Base-by-base conservation (phyloP, 2,113 vertebrate genomes). In the Phalacrocorax carbo region DNA sequence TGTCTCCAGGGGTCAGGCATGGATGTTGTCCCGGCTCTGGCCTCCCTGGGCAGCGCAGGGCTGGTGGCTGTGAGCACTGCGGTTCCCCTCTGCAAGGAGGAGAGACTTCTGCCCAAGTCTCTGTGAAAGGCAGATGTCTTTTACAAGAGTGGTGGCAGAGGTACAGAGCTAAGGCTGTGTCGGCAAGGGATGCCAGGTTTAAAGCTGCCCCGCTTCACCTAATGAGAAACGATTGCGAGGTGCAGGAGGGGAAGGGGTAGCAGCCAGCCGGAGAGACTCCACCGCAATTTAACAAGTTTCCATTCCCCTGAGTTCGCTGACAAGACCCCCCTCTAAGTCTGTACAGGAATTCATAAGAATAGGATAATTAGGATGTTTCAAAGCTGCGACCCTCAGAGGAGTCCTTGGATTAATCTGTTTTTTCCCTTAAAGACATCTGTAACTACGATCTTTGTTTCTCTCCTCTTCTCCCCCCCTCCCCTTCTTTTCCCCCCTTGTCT, bases 371-470 rank as follows among this genome's bases (percentile, higher is more conserved):
- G 97, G 96, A 97, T 97, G 93, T 97, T 97, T 97, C 91, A 94
- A 96, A 96, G 96, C 94, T 96, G 86, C 34, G 88, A 97, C 96
- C 97, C 97, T 96, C 94, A 97, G 95, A 94, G 91, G 96, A 97
- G 97, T 98, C 97, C 97, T 98, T 97, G 97, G 97, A 96, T 97
- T 98, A 98, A 98, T 97, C 96, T 97, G 91, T 94, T 93, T 95
- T 88, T 96, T 96, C 84, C 91, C 95, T 97, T 97, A 97, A 98
- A 97, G 96, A 97, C 96, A 96, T 96, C 92, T 96, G 97, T 97
- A 97, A 97, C 96, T 98, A 90, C 96, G 96, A 98, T 98, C 98
- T 98, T 98, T 98, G 97, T 98, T 97, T 97, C 94, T 94, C 77
- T 97, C 92, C 95, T 94, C 97, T 94, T 81, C 96, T 97, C 75